Evolutionary conservation across 2,797 vertebrate species (phyloP), one percentile per base, ranked within the genome.

Genomic region (Eidolon dupreanum): DNA sequence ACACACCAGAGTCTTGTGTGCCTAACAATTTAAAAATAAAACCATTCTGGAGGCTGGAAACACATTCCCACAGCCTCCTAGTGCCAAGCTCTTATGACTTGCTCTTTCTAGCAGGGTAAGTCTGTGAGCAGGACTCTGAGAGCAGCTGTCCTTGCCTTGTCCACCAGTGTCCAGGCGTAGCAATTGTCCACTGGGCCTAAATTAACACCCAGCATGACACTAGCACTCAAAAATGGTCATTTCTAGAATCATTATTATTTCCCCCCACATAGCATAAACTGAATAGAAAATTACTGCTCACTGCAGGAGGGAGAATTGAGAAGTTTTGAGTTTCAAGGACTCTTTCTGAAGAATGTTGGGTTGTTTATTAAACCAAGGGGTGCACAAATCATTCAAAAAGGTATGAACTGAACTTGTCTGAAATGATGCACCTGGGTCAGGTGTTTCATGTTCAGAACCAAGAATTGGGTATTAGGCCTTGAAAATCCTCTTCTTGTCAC

Each of bases 1-100:
- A 84, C 49, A 79, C 61, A 75, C 38, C 17, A 61, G 57, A 41
- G 51, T 38, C 46, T 81, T 89, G 26, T 61, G 31, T 74, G 41
- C 31, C 43, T 75, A 82, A 74, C n/a, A 9, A 77, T 86, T 75
- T 89, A 65, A 86, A 93, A 86, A 88, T 26, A 41, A 86, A 91
- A 78, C 15, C 13, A 46, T 59, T 17, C 53, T 71, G 68, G 75
- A 75, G 87, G 6, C 51, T 46, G 17, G 33, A 38, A 81, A 31
- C 4, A 31, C 26, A 41, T 88, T 86, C 15, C 19, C 57, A 59
- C 1, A 65, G 51, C 7, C 12, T 78, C 28, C 12, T 1, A 6
- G 63, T 28, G 70, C 55, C 81, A 90, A n/a, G 51, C 33, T 81
- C 49, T 51, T 68, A n/a, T 4, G 28, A 38, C 31, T 31, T 66